Percentiles rank a stretch among this genome's conserved stretches.
phyloP scores from a whole-genome alignment of 2,888 invertebrate species.

The Eutolmus rufibarbis region DNA sequence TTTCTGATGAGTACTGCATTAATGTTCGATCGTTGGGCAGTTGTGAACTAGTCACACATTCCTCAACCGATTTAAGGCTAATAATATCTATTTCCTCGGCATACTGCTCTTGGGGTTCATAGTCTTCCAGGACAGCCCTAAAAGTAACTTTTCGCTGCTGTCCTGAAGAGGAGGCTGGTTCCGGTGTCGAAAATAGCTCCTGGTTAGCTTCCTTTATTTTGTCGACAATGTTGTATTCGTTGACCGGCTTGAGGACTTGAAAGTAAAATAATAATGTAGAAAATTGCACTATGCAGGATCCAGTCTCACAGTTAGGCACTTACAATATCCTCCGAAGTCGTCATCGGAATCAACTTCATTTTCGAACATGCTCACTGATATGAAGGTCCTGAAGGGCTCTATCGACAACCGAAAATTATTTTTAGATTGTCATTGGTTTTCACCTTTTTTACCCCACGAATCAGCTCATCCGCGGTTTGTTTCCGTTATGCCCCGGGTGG shows the following conservation, averaged over 20 bases:
- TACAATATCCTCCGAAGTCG: slow-evolving; percentile 62
- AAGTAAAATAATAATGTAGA: not conserved
- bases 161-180: slow-evolving; percentile 1
- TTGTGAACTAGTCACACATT: not conserved
- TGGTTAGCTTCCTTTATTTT: slow-evolving; percentile 66
- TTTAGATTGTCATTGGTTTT: slow-evolving; percentile 12
- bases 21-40: not conserved
- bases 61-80: not conserved
- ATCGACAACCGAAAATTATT: slow-evolving; percentile 16
- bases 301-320: slow-evolving; percentile 50
- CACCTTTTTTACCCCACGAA: not conserved
- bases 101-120: slow-evolving; percentile 54
- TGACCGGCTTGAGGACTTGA: slow-evolving; percentile 63
- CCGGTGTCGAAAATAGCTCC: slow-evolving; percentile 59
- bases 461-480: not conserved
- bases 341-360: slow-evolving; percentile 61
- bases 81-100: slow-evolving; percentile 22
- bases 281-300: not conserved
- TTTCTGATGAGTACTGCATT: not conserved
- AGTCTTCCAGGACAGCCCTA: slow-evolving; percentile 60
- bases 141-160: slow-evolving; percentile 55
- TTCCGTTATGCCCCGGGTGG: not conserved
- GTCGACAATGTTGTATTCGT: slow-evolving; percentile 66
- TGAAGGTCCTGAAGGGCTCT: not conserved
- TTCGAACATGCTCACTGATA: slow-evolving; percentile 53